A percentile compares a stretch with the other conserved stretches of the same genome.
Evolutionary conservation across 2,888 invertebrate genomes (phyloP).

Genomic region (Cantharis nigra): DNA sequence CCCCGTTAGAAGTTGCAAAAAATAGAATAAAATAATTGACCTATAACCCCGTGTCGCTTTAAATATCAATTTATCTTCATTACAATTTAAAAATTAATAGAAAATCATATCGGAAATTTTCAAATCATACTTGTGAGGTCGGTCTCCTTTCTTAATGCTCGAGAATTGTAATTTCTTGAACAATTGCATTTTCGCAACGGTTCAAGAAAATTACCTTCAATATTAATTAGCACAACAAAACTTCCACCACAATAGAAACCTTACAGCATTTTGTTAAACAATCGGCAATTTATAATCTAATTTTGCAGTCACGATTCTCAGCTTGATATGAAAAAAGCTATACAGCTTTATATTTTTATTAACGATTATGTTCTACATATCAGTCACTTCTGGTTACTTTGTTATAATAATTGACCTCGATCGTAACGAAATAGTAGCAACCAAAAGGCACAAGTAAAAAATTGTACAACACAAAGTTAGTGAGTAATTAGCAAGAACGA

Average conservation of each 20-base stretch:
- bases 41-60: slow-evolving; percentile 2
- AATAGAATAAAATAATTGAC: slow-evolving; percentile 1
- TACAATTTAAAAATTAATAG: slow-evolving; percentile 7
- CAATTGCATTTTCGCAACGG: slow-evolving; percentile 1
- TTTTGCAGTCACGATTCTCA: not conserved
- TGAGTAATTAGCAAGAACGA: slow-evolving; percentile 13
- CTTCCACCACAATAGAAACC: not conserved
- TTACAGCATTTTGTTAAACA: not conserved
- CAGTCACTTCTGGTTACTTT: not conserved
- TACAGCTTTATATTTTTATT: not conserved
- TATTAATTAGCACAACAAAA: not conserved
- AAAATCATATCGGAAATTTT: not conserved
- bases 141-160: not conserved
- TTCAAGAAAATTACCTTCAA: not conserved
- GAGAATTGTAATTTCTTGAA: not conserved
- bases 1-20: slow-evolving; percentile 4
- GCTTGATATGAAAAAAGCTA: not conserved
- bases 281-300: not conserved
- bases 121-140: not conserved
- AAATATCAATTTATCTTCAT: slow-evolving; percentile 10
- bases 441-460: not conserved
- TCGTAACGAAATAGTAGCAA: not conserved
- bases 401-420: not conserved
- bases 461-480: not conserved
- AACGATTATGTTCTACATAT: not conserved